Evolutionary conservation across 2,113 vertebrate species (phyloP), one percentile per base, ranked within the genome.

Genomic region (Aplodontia rufa): DNA sequence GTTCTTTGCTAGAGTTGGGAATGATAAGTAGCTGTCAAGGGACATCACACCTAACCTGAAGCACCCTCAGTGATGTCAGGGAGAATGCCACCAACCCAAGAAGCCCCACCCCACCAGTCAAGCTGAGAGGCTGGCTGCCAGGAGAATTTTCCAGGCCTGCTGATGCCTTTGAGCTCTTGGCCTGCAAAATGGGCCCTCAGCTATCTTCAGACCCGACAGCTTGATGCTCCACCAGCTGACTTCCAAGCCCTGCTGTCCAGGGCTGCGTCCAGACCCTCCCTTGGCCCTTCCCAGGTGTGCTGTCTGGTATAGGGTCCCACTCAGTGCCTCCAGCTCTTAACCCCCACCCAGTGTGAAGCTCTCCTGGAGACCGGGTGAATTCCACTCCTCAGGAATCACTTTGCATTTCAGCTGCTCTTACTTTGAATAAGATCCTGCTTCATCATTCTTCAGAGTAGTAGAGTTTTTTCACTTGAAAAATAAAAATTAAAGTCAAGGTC

Each of bases 311-410:
- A 32, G 8, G 2, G 35, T n/a, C 62, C 47, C 7, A 42, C 22
- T 80, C n/a, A 1, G 12, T 10, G 37, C 13, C 19, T 91, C n/a
- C 37, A 16, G 45, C 22, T 60, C 6, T 32, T 13, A 16, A 7
- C 45, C 22, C 22, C 40, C 4, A 0, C 22, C 20, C n/a, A 0
- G 4, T 32, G 19, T 47, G 24, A 0, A n/a, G 55, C 5, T 7
- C 37, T 72, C 58, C 51, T 51, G 30, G 8, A 37, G 64, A 30
- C 0, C 9, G 58, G 40, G 42, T 1, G 40, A 53, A n/a, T 51
- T 85, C 32, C 64, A 3, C 85, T 53, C 20, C 64, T 90, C n/a
- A 20, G 76, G 75, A 76, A 30, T 22, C 24, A 5, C 76, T 35
- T 19, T 81, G 30, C 32, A 53, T 11, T 53, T 87, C 51, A n/a